Evolutionary conservation across 1,140 invertebrate genomes (phyloP), one percentile per base, ranked within the genome.

Genomic region (Bombus huntii): DNA sequence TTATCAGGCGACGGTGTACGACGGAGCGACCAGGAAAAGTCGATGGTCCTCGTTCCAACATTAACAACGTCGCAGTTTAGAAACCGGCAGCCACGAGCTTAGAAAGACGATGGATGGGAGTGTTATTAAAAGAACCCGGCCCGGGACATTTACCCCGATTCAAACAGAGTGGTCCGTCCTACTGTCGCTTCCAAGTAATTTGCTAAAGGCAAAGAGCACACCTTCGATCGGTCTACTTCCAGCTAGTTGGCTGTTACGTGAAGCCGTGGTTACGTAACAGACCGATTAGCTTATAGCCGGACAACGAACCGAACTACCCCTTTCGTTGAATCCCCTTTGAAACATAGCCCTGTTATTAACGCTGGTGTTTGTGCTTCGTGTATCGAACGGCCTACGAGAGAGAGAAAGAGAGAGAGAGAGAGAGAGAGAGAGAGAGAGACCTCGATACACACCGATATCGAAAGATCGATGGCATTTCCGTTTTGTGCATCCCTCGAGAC

Each of bases 381-480:
- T 71, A 72, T 62, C 65, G 75, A 57, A 31, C 42, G 62, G 73
- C 53, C 76, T 62, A 47, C 78, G 15, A 39, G 1, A 8, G 65
- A 66, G 4, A 18, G 34, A 37, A 0, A 37, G 34, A 28, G 57
- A 28, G 25, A n/a, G 62, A 65, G 15, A 18, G 70, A n/a, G 59
- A 28, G 25, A 59, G 39, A 53, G 25, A n/a, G 62, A 65, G 15
- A 18, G 70, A n/a, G 59, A 28, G 25, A 59, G 39, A 53, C 73
- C 83, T 72, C 74, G 53, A 62, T 53, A 62, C 28, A 44, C 31
- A 77, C 28, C 75, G 70, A 86, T 89, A 88, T 72, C 83, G 77
- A 75, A 75, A 59, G 74, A 83, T 89, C 89, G 86, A 90, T 77
- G 81, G 78, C 53, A 88, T 90, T 88, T 72, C 70, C 62, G 74